A percentile compares a stretch with the other conserved stretches of the same genome.
phyloP scores from a whole-genome alignment of 2,797 vertebrate species.

The Rhincodon typus region DNA sequence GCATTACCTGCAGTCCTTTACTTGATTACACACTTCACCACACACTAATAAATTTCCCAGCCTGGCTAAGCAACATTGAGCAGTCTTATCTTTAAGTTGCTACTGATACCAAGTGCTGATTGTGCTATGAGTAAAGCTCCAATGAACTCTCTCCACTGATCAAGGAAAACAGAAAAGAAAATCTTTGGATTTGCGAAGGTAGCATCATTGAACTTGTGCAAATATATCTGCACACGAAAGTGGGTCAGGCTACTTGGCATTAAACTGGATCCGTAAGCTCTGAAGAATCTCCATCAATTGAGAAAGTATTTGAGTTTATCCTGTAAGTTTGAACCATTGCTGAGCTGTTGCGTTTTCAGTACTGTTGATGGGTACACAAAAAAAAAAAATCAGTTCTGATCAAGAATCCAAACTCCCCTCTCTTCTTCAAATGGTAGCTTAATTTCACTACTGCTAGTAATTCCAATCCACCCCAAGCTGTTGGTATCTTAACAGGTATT shows the following conservation, averaged over 20 bases:
- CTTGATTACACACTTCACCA: too few species aligned
- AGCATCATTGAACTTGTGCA: not conserved
- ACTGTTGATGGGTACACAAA: not conserved
- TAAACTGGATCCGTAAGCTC: not conserved
- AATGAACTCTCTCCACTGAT: not conserved
- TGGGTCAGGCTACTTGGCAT: not conserved
- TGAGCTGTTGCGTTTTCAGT: not conserved
- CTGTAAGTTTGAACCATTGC: not conserved
- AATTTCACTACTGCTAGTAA: not conserved
- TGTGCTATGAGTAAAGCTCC: not conserved
- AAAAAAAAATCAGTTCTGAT: not conserved
- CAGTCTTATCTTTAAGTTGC: not conserved
- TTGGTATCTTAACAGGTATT: not conserved
- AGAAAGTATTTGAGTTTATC: not conserved
- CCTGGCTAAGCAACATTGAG: not conserved
- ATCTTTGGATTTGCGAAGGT: not conserved
- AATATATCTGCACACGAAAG: not conserved
- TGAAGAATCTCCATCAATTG: not conserved
- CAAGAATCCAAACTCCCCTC: not conserved
- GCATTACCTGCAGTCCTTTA: not conserved
- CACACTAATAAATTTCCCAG: not conserved
- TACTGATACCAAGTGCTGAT: not conserved
- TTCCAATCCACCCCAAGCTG: not conserved
- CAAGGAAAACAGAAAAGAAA: not conserved
- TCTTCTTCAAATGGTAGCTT: not conserved